Conservation (phyloP, 2,113 vertebrate species). For the Bos taurus region DNA sequence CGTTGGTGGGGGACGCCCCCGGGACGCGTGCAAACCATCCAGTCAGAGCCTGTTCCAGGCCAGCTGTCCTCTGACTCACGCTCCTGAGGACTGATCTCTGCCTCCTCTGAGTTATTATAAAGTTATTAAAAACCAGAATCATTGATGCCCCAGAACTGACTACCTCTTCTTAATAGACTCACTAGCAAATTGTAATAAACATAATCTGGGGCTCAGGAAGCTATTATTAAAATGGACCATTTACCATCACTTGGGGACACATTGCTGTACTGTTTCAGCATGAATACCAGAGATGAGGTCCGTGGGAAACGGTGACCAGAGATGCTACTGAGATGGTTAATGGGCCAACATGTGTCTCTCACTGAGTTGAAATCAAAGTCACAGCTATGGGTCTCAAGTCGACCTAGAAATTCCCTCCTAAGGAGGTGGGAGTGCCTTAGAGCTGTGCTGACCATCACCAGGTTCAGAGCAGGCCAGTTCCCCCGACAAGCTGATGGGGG, state of each 20-base stretch:
- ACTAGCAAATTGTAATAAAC: neutral
- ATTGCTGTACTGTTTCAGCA: neutral
- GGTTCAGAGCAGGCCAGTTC: neutral
- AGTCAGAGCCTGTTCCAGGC: neutral
- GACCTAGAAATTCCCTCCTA: neutral
- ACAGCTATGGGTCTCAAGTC: fast-evolving
- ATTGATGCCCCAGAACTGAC: fast-evolving
- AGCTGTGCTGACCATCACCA: neutral
- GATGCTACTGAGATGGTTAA: neutral
- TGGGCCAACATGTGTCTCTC: neutral
- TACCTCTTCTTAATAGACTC: neutral
- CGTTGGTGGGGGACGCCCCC: fast-evolving
- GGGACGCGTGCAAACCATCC: fast-evolving
- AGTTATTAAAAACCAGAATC: neutral
- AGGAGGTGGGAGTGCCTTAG: neutral
- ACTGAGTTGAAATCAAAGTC: neutral
- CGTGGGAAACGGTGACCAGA: neutral
- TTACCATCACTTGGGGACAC: neutral
- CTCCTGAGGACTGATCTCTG: fast-evolving
- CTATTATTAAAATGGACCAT: too few relatives aligned
- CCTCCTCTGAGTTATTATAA: neutral
- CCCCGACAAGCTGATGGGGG: fast-evolving
- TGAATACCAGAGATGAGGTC: fast-evolving
- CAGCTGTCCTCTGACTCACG: fast-evolving
- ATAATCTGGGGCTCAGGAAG: neutral